Evolutionary conservation across 2,888 invertebrate genomes (phyloP).

Genomic region (Sepioteuthis lessoniana): DNA sequence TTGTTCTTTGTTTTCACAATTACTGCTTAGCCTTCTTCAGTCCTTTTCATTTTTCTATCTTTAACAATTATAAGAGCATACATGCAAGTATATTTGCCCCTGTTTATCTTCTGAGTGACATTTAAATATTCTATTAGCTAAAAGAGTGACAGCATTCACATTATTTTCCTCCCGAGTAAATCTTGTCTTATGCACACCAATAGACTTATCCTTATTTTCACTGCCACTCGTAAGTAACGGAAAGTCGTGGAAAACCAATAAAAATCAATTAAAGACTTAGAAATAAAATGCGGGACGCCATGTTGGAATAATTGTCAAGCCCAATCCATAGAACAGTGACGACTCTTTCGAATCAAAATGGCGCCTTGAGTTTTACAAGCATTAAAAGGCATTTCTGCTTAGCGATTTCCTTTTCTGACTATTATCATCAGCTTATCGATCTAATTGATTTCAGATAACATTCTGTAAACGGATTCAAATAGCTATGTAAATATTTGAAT

Average conservation of each 20-base stretch:
- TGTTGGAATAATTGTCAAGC: background rate
- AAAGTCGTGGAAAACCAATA: background rate
- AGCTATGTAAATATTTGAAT: no score
- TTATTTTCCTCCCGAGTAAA: background rate
- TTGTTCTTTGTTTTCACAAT: no score
- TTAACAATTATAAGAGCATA: background rate
- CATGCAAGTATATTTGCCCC: background rate
- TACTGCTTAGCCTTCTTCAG: no score
- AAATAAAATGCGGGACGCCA: background rate
- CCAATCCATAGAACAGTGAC: background rate
- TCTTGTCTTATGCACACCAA: background rate
- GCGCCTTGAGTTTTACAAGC: background rate
- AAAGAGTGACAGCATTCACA: background rate
- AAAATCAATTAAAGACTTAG: slow-evolving; percentile 2
- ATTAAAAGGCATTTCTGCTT: background rate
- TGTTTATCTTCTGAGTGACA: background rate
- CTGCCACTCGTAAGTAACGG: background rate
- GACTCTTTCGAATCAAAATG: background rate
- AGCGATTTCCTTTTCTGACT: no score
- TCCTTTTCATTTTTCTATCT: no score
- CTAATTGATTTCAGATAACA: no score
- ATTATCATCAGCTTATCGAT: no score
- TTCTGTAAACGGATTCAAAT: no score
- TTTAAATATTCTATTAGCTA: background rate
- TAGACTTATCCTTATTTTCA: background rate